Base-by-base conservation (phyloP, 1,140 invertebrate genomes). In the Temnothorax longispinosus region DNA sequence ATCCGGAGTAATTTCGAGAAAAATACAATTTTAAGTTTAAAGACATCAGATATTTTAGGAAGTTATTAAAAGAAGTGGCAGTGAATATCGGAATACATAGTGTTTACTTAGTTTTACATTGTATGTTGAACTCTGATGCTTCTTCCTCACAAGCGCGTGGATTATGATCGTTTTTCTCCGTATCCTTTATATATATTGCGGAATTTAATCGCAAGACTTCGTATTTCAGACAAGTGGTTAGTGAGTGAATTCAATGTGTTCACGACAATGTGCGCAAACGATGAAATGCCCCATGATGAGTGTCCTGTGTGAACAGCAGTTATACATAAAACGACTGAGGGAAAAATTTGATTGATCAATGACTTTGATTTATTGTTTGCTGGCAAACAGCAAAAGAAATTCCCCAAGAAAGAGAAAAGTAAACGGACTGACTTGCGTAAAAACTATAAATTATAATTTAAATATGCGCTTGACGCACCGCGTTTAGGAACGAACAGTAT, bases 221-320 rank as follows among this genome's bases (percentile, higher is more conserved):
- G 15, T 85, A 65, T 94, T 93, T 65, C 85, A 95, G 94, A 93
- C 92, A 93, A 92, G 88, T 95, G 93, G 94, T 94, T 94, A 93
- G 91, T 93, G 92, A 94, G 90, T 93, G 92, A 94, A 94, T 94
- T 91, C 85, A 93, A 92, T 93, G 91, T 93, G 92, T 94, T 94
- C 90, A 92, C 93, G 67, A 89, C 88, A 88, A 90, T 91, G 86
- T 92, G 82, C 85, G 80, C 91, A 91, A 86, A 88, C 72, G 87
- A 91, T 77, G 86, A 84, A 92, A 92, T 69, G 4, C 35, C 10
- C 6, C 72, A 92, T 81, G 44, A 92, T 86, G 77, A 89, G 86
- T 92, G 90, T 91, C 81, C 81, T 89, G 84, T 82, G 85, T 82
- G 85, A 90, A 85, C 72, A 81, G 62, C 74, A 91, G 69, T 72